phyloP scores from a whole-genome alignment of 2,113 vertebrate species.

The Tympanuchus pallidicinctus region DNA sequence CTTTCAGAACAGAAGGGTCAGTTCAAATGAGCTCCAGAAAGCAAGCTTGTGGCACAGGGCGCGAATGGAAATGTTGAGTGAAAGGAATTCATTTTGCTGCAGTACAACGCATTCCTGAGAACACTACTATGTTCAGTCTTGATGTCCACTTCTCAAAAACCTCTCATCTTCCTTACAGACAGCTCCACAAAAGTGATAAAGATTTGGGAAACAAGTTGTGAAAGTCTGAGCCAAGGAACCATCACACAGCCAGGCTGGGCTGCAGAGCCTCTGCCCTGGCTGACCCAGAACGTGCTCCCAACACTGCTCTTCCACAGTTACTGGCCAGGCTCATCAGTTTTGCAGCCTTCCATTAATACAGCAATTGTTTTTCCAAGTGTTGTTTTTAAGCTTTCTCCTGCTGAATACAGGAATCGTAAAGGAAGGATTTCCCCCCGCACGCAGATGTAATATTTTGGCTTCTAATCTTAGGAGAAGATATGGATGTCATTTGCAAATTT shows the following conservation, averaged over 20 bases:
- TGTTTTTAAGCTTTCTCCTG: neutral
- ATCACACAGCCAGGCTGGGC: neutral
- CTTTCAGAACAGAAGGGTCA: neutral
- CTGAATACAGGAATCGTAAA: neutral
- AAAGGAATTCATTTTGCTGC: conserved; percentile 33
- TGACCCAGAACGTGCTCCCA: neutral
- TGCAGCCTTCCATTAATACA: neutral
- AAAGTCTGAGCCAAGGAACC: neutral
- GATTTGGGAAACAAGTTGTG: neutral
- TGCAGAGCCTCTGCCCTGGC: neutral
- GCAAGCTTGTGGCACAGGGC: neutral
- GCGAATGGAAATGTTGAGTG: conserved; percentile 41
- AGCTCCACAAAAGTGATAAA: neutral
- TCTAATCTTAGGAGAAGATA: conserved; percentile 38
- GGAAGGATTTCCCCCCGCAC: neutral
- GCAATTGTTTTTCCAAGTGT: neutral
- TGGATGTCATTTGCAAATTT: neutral
- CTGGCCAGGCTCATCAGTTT: neutral
- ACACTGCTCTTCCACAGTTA: neutral
- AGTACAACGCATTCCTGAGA: neutral
- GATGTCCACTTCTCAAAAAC: neutral
- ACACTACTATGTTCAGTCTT: neutral
- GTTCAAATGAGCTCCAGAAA: neutral
- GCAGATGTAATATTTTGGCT: conserved; percentile 20
- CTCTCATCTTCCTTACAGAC: neutral